Conservation (phyloP, 92 coral and sea anemone genomes). For the Desmophyllum pertusum region DNA sequence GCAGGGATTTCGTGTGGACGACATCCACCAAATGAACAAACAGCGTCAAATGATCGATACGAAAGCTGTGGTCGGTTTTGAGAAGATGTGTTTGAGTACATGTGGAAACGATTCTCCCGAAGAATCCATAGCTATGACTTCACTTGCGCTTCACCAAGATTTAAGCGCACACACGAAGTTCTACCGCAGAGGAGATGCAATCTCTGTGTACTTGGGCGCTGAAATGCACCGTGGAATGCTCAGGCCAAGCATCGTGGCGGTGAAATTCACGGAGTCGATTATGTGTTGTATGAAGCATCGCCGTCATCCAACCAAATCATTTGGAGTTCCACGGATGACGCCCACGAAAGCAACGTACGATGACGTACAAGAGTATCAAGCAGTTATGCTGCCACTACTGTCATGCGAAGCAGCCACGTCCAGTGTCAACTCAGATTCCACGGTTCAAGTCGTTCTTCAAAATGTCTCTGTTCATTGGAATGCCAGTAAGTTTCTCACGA, state of each 20-base stretch:
- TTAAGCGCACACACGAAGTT: slow-evolving; percentile 51
- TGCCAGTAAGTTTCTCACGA: slow-evolving; percentile 34
- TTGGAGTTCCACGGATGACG: slow-evolving; percentile 53
- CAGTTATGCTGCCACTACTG: slow-evolving; percentile 81
- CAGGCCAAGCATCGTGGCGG: slow-evolving; percentile 79
- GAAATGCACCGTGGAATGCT: slow-evolving; percentile 73
- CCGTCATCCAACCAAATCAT: slow-evolving; percentile 69
- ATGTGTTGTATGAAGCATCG: slow-evolving; percentile 84
- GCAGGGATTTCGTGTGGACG: slow-evolving; percentile 17
- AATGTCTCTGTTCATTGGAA: slow-evolving; percentile 57
- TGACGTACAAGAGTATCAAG: slow-evolving; percentile 69
- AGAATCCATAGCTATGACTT: slow-evolving; percentile 40
- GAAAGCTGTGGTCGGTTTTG: slow-evolving; percentile 24
- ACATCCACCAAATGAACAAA: slow-evolving; percentile 24
- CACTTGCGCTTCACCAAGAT: slow-evolving; percentile 16
- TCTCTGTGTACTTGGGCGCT: slow-evolving; percentile 65
- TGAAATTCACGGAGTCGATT: slow-evolving; percentile 56
- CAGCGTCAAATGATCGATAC: slow-evolving; percentile 41
- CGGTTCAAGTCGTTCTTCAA: slow-evolving; percentile 47
- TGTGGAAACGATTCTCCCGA: slow-evolving; percentile 5
- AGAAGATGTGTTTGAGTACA: background rate
- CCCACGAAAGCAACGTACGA: slow-evolving; percentile 60
- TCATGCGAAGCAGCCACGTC: slow-evolving; percentile 76
- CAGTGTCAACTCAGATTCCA: slow-evolving; percentile 51
- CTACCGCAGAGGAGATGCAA: slow-evolving; percentile 64